Conservation (phyloP, 92 coral and sea anemone species). For the Anthopleura xanthogrammica region DNA sequence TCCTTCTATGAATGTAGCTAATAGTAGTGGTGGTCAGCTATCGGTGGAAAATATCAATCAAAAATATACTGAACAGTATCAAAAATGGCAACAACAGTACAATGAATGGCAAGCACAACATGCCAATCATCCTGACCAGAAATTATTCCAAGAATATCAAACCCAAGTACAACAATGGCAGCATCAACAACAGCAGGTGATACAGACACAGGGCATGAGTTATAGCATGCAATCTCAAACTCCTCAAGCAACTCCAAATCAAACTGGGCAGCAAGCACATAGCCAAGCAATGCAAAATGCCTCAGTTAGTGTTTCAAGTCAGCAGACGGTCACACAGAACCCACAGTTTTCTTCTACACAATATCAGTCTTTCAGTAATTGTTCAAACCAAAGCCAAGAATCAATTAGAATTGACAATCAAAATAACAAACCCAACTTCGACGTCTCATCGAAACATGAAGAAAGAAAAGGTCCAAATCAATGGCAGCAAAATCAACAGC, state of each 20-base stretch:
- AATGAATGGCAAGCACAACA: slow-evolving; percentile 89
- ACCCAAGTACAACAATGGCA: slow-evolving; percentile 80
- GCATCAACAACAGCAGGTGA: slow-evolving; percentile 58
- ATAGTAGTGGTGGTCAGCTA: not conserved
- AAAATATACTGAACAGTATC: slow-evolving; percentile 71
- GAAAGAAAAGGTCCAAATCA: slow-evolving; percentile 22
- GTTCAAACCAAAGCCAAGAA: not conserved
- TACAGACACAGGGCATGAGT: slow-evolving; percentile 29
- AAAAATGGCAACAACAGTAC: slow-evolving; percentile 91
- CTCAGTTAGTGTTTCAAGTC: not conserved
- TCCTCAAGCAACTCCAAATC: not conserved
- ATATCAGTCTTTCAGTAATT: not conserved
- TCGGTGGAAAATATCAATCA: slow-evolving; percentile 57
- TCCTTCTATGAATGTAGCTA: slow-evolving; percentile 1
- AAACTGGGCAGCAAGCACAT: not conserved
- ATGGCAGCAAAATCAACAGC: slow-evolving; percentile 2
- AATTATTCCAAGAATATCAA: slow-evolving; percentile 91
- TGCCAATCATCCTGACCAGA: slow-evolving; percentile 93
- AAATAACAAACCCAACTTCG: not conserved
- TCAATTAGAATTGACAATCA: not conserved
- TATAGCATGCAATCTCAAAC: not conserved
- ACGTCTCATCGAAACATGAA: not conserved
- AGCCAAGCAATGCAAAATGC: not conserved
- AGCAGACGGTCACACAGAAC: not conserved
- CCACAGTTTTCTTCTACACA: not conserved